Evolutionary conservation across 2,888 invertebrate genomes (phyloP), one percentile per base, ranked within the genome.

Genomic region (Pseudococcus longispinus): DNA sequence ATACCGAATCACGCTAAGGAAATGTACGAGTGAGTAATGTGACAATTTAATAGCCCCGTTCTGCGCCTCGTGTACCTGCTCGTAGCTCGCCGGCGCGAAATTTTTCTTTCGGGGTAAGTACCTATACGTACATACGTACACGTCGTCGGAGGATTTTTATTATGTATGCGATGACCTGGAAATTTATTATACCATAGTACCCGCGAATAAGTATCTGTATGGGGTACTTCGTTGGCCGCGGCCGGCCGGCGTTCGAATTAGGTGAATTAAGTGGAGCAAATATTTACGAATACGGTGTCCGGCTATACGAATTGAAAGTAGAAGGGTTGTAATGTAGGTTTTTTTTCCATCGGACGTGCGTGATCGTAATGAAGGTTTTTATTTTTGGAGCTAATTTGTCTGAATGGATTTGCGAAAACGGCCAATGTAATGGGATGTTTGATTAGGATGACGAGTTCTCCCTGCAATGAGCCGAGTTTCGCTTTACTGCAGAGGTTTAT

Each of bases 1-100:
- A 85, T 85, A 77, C 74, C 74, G 23, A 85, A 85, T 85, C 85
- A 85, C 85, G 85, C 85, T 85, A 85, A 85, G 85, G 85, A 85
- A 85, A 85, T 46, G 42, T 85, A 74, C 32, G 65, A 44, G 85
- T 85, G 85, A 85, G 51, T 85, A 85, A 85, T 85, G 85, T 46
- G 85, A 85, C 85, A 85, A 77, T 85, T 85, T 85, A 85, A 85
- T 85, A 44, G 85, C 55, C 5, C 37, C 51, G n/a, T 2, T 4
- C n/a, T 51, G 51, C 51, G 51, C 51, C 51, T 51, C 44, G 44
- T 37, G 37, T 4, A 37, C 37, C 37, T 13, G 13, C 4, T 46
- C 44, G 15, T 11, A 11, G 44, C 29, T n/a, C 37, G 44, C 13
- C 15, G 83, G 51, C 46, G 80, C 80, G 80, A 42, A 80, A 42